These are phyloP conservation scores for Lepus timidus DNA, from an alignment of 2,113 vertebrate species.

Conservation along the genomic window DNA sequence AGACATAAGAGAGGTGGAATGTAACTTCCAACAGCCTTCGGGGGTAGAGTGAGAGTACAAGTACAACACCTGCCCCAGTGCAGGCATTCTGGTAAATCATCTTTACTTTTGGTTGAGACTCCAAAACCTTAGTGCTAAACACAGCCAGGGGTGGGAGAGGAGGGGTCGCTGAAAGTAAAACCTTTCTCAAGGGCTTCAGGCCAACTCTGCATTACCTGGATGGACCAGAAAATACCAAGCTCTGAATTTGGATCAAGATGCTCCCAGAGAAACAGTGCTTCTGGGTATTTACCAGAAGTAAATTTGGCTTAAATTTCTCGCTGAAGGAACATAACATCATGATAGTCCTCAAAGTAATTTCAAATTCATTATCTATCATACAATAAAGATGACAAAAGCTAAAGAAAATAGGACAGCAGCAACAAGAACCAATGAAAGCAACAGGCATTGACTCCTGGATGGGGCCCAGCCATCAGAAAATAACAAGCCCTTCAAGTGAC, in stretches of 20 bases:
- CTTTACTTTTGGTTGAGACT: background rate
- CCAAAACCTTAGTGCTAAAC: background rate
- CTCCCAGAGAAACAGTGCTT: background rate
- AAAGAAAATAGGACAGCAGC: background rate
- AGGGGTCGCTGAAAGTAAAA: background rate
- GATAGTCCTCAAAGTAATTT: background rate
- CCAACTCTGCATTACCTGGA: background rate
- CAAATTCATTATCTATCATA: background rate
- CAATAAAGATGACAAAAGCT: background rate
- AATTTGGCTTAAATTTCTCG: background rate
- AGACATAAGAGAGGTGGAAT: background rate
- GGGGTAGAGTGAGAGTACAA: fast-evolving
- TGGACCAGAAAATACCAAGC: background rate
- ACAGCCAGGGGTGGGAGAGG: too few relatives aligned
- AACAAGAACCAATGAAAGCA: background rate
- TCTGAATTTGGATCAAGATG: background rate
- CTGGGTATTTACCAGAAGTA: background rate
- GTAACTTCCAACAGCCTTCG: background rate
- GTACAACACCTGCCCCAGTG: background rate
- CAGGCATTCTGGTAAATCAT: background rate
- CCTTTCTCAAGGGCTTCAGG: background rate
- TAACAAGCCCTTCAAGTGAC: background rate
- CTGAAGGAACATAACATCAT: background rate
- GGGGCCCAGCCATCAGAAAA: background rate
- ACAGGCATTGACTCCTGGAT: background rate